Evolutionary conservation across 2,888 invertebrate genomes (phyloP).

Genomic region (Eurois occulta): DNA sequence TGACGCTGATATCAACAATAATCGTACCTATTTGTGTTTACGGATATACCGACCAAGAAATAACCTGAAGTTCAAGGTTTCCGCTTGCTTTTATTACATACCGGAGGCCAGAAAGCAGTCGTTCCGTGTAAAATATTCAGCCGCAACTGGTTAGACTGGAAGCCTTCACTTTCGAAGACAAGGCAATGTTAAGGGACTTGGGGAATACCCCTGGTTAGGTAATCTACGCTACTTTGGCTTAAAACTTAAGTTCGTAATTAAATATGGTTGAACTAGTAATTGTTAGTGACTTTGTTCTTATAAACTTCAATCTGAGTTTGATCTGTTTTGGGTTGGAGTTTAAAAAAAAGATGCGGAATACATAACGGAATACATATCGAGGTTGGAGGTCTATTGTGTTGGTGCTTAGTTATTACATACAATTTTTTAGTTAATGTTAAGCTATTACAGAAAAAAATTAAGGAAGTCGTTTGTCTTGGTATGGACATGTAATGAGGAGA

Average conservation of each 20-base stretch:
- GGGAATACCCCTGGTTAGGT: conserved; percentile 31
- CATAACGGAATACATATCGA: too few relatives aligned
- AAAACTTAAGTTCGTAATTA: conserved; percentile 35
- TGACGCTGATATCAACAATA: background rate
- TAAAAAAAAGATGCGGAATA: background rate
- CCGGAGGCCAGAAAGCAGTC: background rate
- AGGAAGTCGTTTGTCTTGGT: too few relatives aligned
- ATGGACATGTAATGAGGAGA: too few relatives aligned
- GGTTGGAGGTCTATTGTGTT: too few relatives aligned
- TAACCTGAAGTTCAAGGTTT: conserved; percentile 10
- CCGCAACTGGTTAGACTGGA: conserved; percentile 7
- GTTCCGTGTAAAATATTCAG: conserved; percentile 31
- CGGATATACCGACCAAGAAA: too few relatives aligned
- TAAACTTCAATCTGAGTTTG: background rate
- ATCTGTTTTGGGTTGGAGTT: background rate
- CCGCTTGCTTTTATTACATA: conserved; percentile 25
- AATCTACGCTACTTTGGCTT: conserved; percentile 14
- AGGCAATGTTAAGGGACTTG: conserved; percentile 26
- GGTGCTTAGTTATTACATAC: too few relatives aligned
- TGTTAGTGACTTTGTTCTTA: background rate
- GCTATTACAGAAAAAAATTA: too few relatives aligned
- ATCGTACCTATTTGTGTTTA: too few relatives aligned
- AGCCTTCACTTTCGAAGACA: conserved; percentile 26
- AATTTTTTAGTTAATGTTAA: too few relatives aligned
- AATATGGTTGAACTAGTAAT: conserved; percentile 18